phyloP scores from a whole-genome alignment of 2,797 vertebrate genomes.

The Chelon auratus region DNA sequence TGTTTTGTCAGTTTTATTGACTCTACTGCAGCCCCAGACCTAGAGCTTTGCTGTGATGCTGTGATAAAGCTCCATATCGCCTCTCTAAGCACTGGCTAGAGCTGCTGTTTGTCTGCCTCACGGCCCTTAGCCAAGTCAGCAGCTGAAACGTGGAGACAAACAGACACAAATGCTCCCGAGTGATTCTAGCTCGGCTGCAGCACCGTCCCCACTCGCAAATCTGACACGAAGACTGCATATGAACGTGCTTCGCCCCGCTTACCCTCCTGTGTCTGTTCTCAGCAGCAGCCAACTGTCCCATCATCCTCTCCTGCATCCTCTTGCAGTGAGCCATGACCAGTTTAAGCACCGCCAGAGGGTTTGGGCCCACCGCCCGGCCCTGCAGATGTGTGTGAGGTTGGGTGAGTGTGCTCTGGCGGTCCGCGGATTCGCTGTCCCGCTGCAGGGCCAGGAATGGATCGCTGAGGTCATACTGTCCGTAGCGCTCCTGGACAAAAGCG shows the following conservation, averaged over 20 bases:
- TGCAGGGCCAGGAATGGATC: slow-evolving; percentile 96
- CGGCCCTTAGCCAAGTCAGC: slow-evolving; percentile 5
- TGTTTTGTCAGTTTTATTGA: not conserved
- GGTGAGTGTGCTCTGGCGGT: slow-evolving; percentile 69
- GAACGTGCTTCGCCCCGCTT: slow-evolving; percentile 18
- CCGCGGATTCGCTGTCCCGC: slow-evolving; percentile 91
- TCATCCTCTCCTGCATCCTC: slow-evolving; percentile 97
- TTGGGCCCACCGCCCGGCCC: slow-evolving; percentile 85
- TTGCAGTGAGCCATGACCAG: slow-evolving; percentile 97
- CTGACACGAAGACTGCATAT: not conserved
- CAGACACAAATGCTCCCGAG: slow-evolving; percentile 28
- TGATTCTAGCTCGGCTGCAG: slow-evolving; percentile 25
- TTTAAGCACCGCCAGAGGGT: slow-evolving; percentile 93
- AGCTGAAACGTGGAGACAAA: slow-evolving; percentile 23
- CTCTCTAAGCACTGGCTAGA: slow-evolving; percentile 19
- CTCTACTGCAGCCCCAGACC: slow-evolving; percentile 4
- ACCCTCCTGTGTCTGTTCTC: slow-evolving; percentile 96
- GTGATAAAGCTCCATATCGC: slow-evolving; percentile 28
- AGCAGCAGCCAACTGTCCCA: slow-evolving; percentile 92
- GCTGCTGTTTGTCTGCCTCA: slow-evolving; percentile 25
- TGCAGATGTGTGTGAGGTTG: slow-evolving; percentile 69
- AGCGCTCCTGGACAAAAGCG: slow-evolving; percentile 94
- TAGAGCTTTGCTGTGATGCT: slow-evolving; percentile 10
- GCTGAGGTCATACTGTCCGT: slow-evolving; percentile 95
- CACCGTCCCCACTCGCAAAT: slow-evolving; percentile 4